Base-by-base conservation (phyloP, 2,113 vertebrate genomes). In the Rhinopomastus cyanomelas region DNA sequence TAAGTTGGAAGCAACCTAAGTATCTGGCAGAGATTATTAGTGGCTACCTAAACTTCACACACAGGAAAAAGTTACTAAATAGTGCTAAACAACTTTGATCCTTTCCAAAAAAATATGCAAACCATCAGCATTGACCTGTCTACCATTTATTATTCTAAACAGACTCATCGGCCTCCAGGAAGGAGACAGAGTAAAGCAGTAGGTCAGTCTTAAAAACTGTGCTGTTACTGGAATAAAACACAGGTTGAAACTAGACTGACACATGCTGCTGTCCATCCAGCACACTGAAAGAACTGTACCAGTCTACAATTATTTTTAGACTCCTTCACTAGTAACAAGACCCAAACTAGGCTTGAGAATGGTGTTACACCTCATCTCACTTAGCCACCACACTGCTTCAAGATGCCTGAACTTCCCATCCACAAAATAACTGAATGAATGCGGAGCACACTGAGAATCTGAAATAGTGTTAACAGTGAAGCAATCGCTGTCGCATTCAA, bases 211-310 rank as follows among this genome's bases (percentile, higher is more conserved):
- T n/a, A 16, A 67, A 39, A 16, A 49, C 56, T 34, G 16, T 64
- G 36, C 75, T 85, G 48, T 76, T 84, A 88, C 8, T 81, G 20
- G 30, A 65, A n/a, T 72, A 84, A 84, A 75, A 61, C 37, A 71
- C 15, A 49, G 49, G 16, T 3, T 75, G 53, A 93, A 90, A 75
- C 6, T 30, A 84, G n/a, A 81, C 23, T 77, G 60, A 39, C 65
- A 78, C 18, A 59, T 34, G 36, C 16, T 92, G 74, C 77, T 92
- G 88, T 79, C 81, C 92, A 65, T 93, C 69, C 61, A 74, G 12
- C 29, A 68, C 6, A 16, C 74, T 29, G 12, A 16, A 60, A 74
- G 22, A 86, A 59, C 57, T 68, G 23, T 29, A 81, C 16, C 20
- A 56, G 23, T 65, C 22, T 36, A 39, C 25, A 32, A 20, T 19